Conservation (phyloP, 1,140 invertebrate species). For the Procambarus virginalis region DNA sequence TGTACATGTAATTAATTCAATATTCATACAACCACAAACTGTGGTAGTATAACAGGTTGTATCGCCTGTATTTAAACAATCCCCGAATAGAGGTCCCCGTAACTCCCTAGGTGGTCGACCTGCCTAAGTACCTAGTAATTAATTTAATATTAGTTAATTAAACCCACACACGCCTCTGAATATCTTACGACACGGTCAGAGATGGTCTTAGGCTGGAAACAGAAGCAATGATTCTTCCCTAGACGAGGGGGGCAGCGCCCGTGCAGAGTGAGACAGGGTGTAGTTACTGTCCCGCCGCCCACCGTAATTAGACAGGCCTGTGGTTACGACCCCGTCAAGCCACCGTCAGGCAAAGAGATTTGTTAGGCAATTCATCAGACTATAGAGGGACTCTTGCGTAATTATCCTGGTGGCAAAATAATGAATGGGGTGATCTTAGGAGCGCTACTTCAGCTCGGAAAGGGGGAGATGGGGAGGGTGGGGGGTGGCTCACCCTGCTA, state of each 20-base stretch:
- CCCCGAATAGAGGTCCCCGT: too few relatives aligned
- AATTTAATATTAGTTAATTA: neutral
- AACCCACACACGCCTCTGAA: neutral
- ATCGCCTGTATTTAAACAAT: too few relatives aligned
- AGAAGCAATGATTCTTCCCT: neutral
- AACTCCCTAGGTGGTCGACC: too few relatives aligned
- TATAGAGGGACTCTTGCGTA: neutral
- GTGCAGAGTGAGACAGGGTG: neutral
- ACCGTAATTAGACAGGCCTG: neutral
- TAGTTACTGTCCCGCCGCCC: neutral
- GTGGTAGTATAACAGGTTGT: too few relatives aligned
- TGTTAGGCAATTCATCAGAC: neutral
- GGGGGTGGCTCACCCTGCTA: too few relatives aligned
- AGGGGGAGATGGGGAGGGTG: too few relatives aligned
- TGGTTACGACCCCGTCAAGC: neutral
- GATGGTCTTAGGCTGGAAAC: neutral
- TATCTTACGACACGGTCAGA: neutral
- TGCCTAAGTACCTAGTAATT: neutral
- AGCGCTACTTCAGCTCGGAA: neutral
- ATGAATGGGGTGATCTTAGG: neutral
- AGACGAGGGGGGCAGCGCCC: neutral
- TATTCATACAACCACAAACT: too few relatives aligned
- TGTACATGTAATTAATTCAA: too few relatives aligned
- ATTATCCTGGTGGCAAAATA: slow-evolving; percentile 1
- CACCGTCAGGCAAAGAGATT: neutral